phyloP scores from a whole-genome alignment of 2,113 vertebrate genomes.

The Alethe castanea region DNA sequence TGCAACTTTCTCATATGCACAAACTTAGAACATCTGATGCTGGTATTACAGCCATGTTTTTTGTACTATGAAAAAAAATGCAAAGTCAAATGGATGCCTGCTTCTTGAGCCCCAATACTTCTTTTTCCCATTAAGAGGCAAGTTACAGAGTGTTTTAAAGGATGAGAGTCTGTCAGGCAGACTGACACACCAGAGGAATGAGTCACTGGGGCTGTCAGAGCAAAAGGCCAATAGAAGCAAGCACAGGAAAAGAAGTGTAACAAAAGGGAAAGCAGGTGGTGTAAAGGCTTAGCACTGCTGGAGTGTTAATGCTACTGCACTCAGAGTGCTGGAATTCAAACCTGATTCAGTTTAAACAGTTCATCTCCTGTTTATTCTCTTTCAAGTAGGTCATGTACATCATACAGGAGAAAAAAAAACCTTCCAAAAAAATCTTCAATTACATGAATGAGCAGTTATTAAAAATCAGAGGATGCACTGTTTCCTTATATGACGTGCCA shows the following conservation, averaged over 20 bases:
- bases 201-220: neutral
- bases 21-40: neutral
- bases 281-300: slow-evolving; percentile 56
- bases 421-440: neutral
- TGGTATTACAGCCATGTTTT: neutral
- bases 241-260: slow-evolving; percentile 30
- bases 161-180: neutral
- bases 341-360: neutral
- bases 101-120: neutral
- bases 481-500: neutral
- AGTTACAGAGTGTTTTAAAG: neutral
- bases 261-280: slow-evolving; percentile 48
- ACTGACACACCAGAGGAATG: neutral
- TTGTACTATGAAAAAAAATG: neutral
- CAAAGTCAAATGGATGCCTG: slow-evolving; percentile 4
- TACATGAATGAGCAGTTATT: neutral
- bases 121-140: neutral
- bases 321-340: slow-evolving; percentile 1
- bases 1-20: slow-evolving; percentile 25
- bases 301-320: slow-evolving; percentile 50
- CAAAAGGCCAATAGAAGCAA: neutral
- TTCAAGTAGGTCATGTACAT: neutral
- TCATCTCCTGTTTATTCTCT: neutral
- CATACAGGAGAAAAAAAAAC: neutral
- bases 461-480: neutral